phyloP scores from a whole-genome alignment of 2,113 vertebrate species.

The Parus major region DNA sequence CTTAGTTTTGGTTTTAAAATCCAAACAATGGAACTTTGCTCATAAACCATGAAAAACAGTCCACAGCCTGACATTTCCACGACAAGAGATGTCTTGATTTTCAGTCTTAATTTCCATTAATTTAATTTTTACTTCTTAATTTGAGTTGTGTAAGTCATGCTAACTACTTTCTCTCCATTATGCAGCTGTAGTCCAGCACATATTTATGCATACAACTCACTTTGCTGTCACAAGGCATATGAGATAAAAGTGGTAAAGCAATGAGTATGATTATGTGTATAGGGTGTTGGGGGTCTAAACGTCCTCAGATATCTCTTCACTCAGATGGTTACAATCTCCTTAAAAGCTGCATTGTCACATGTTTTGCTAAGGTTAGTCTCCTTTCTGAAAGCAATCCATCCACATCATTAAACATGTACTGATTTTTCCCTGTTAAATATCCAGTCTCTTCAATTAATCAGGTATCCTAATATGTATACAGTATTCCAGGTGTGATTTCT shows the following conservation, averaged over 20 bases:
- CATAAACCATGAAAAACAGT: background rate
- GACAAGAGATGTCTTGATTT: background rate
- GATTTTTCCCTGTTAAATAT: background rate
- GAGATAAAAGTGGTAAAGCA: background rate
- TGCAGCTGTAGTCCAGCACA: background rate
- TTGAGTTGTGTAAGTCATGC: background rate
- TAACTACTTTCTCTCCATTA: background rate
- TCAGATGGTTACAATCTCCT: background rate
- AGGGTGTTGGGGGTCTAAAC: background rate
- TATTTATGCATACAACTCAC: background rate
- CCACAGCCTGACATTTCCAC: background rate
- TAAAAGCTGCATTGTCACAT: background rate
- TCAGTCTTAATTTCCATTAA: background rate
- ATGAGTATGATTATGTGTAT: background rate
- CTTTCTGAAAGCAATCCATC: background rate
- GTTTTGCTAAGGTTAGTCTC: background rate
- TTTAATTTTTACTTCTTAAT: background rate
- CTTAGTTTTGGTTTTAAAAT: conserved; percentile 2
- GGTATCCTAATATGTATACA: background rate
- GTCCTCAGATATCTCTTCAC: background rate
- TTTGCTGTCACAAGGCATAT: background rate
- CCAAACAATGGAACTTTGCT: background rate
- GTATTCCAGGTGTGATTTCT: background rate
- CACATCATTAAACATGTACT: background rate
- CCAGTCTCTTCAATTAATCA: background rate